These are phyloP conservation scores for Toxonevra muliebris DNA, from an alignment of 2,888 invertebrate species.

Conservation along the genomic window DNA sequence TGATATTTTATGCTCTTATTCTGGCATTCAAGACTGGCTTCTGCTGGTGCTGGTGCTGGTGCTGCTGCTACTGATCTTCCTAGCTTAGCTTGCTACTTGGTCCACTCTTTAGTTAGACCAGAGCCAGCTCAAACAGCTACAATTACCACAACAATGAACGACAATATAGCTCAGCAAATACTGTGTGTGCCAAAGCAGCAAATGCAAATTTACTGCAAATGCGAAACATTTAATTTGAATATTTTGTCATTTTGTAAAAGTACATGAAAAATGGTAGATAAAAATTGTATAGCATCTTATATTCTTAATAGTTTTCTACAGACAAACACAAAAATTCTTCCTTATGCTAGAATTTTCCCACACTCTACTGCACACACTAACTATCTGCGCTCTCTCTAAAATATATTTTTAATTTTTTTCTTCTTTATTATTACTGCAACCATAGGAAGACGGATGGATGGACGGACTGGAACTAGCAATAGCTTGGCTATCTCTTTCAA, in stretches of 20 bases:
- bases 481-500: slow-evolving; percentile 38
- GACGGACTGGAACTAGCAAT: not conserved
- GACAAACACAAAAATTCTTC: too few relatives aligned
- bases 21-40: too few relatives aligned
- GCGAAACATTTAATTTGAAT: slow-evolving; percentile 1
- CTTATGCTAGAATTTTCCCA: slow-evolving; percentile 14
- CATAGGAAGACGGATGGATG: too few relatives aligned
- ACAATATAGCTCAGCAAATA: slow-evolving; percentile 13
- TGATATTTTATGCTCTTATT: too few relatives aligned
- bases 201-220: not conserved
- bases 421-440: too few relatives aligned
- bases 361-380: slow-evolving; percentile 1
- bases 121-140: too few relatives aligned
- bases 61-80: too few relatives aligned
- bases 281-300: not conserved
- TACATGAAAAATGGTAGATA: not conserved
- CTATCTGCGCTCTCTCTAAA: too few relatives aligned
- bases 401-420: too few relatives aligned
- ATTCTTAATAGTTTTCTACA: not conserved
- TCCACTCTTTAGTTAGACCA: too few relatives aligned
- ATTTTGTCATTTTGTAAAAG: not conserved
- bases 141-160: slow-evolving; percentile 10
- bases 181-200: not conserved
- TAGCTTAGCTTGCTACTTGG: too few relatives aligned
- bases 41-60: too few relatives aligned